phyloP scores from a whole-genome alignment of 1,140 invertebrate genomes.

The Neotoxoptera formosana region DNA sequence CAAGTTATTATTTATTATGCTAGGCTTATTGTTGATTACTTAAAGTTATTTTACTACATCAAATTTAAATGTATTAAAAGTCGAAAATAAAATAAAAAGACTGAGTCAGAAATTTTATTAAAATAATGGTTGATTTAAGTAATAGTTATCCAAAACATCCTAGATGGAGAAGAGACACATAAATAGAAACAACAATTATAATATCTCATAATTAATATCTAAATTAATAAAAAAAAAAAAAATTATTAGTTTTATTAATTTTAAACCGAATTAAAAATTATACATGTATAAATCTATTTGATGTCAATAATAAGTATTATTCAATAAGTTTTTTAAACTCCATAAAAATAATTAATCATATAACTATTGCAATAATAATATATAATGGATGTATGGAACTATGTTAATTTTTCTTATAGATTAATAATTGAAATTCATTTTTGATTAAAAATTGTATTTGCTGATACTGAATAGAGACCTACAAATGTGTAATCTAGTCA shows the following conservation, averaged over 20 bases:
- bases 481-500: slow-evolving; percentile 31
- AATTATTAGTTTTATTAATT: background rate
- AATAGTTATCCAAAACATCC: background rate
- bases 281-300: background rate
- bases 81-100: background rate
- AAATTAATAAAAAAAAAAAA: background rate
- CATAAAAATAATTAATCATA: background rate
- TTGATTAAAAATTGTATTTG: background rate
- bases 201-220: background rate
- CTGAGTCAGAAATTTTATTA: background rate
- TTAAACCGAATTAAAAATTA: background rate
- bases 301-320: background rate
- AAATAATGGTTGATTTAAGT: slow-evolving; percentile 4
- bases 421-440: background rate
- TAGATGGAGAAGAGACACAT: background rate
- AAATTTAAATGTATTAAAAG: background rate
- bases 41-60: background rate
- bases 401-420: background rate
- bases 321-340: background rate
- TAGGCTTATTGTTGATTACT: background rate
- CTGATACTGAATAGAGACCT: background rate
- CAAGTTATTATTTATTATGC: background rate
- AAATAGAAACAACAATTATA: background rate
- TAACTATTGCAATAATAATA: background rate
- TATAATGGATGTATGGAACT: background rate